Evolutionary conservation across 2,888 invertebrate species (phyloP), one percentile per base, ranked within the genome.

Genomic region (Mamestra brassicae): DNA sequence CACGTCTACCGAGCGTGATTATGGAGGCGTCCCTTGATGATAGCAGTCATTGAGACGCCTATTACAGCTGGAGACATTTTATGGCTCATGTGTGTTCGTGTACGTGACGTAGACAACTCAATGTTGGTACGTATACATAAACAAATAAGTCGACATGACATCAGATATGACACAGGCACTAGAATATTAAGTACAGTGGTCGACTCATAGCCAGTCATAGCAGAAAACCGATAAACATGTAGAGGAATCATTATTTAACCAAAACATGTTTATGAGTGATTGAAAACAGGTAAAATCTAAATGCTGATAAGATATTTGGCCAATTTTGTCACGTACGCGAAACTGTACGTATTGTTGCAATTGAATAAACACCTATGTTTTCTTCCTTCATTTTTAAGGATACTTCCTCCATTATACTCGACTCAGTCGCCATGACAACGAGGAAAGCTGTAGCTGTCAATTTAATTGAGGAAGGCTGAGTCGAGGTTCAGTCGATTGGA

Each of bases 211-310:
- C 57, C 36, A 26, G 26, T 26, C 26, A 26, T 26, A 26, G 26
- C 26, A 45, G 52, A 45, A 60, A 58, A 45, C 0, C 2, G 76
- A 74, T 74, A 74, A 58, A 45, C 0, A 1, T 26, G 11, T 15
- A 34, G 13, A 52, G 10, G 10, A 75, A 15, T 75, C 58, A 52
- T 52, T 34, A 34, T 38, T 75, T 36, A 45, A 3, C 17, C 76
- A 52, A 45, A 75, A 58, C 7, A 67, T 54, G 26, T 67, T 74
- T 57, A 26, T 26, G 74, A 52, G 3, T 26, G 1, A 13, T 52
- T 42, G 66, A 26, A 76, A 76, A 45, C 50, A 58, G 36, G 76
- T 36, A 60, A 76, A 68, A 42, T 58, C n/a, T 26, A 13, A 26
- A 54, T 54, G 5, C 11, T 68, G 76, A 60, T 74, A 74, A 67